These are phyloP conservation scores for Azemiops feae DNA, from an alignment of 2,113 vertebrate genomes.

Conservation along the genomic window DNA sequence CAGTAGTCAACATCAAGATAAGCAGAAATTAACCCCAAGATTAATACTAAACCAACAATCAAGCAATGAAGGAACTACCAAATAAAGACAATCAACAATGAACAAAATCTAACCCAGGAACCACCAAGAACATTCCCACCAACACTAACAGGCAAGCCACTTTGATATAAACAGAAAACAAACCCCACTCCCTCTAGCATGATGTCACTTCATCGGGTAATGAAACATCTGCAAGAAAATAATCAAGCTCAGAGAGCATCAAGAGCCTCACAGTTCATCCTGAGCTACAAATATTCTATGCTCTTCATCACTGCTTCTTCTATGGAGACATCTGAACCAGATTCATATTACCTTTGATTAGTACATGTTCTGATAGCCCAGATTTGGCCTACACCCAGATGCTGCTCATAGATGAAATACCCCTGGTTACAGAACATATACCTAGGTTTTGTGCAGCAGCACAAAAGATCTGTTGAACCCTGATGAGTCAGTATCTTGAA, in stretches of 20 bases:
- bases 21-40: background rate
- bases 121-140: background rate
- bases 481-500: background rate
- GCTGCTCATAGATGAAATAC: background rate
- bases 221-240: background rate
- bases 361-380: background rate
- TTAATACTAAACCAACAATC: background rate
- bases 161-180: background rate
- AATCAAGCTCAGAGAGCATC: background rate
- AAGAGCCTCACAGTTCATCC: background rate
- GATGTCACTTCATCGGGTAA: background rate
- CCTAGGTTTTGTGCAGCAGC: background rate
- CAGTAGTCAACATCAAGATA: background rate
- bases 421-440: background rate
- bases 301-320: background rate
- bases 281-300: background rate
- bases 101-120: background rate
- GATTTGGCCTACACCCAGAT: background rate
- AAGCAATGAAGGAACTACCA: background rate
- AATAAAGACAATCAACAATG: background rate
- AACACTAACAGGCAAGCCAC: background rate
- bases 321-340: background rate
- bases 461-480: background rate
- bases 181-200: background rate
- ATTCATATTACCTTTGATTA: background rate